phyloP scores from a whole-genome alignment of 2,888 invertebrate genomes.

The Neuroscelio doddi region DNA sequence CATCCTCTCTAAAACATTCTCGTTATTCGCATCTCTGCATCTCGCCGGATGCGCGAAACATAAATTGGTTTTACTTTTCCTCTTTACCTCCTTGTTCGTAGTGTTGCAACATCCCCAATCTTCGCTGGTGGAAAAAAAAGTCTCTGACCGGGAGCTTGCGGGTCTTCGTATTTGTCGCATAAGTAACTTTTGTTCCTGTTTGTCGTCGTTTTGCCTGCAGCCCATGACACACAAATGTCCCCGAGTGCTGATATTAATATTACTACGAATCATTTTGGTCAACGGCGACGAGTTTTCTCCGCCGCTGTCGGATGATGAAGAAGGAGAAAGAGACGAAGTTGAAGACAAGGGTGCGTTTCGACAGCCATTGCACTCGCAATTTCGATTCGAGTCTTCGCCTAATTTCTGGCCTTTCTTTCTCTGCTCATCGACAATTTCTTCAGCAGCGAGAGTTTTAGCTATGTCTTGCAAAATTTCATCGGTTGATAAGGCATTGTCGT shows the following conservation, averaged over 20 bases:
- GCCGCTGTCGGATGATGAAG: conserved; percentile 19
- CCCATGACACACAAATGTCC: too few relatives aligned
- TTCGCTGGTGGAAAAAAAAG: too few relatives aligned
- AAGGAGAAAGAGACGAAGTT: conserved; percentile 26
- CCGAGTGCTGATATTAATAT: not conserved
- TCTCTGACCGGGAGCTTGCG: too few relatives aligned
- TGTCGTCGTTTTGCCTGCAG: too few relatives aligned
- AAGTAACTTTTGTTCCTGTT: too few relatives aligned
- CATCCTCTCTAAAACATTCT: too few relatives aligned
- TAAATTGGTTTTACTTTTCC: too few relatives aligned
- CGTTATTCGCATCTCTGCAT: too few relatives aligned
- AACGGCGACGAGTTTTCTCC: conserved; percentile 2
- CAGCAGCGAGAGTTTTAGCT: conserved; percentile 53
- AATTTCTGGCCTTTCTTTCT: not conserved
- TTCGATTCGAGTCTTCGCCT: conserved; percentile 2
- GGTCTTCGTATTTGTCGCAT: too few relatives aligned
- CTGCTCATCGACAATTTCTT: conserved; percentile 18
- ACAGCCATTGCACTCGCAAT: conserved; percentile 5
- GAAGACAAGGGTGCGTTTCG: conserved; percentile 9
- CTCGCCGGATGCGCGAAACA: too few relatives aligned
- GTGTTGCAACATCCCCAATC: too few relatives aligned
- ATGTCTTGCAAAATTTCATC: conserved; percentile 63
- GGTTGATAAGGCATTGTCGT: conserved; percentile 53
- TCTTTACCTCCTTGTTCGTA: too few relatives aligned
- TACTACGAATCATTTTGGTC: conserved; percentile 6